Conservation (phyloP, 1,140 invertebrate genomes). For the Bathynomus jamesi region DNA sequence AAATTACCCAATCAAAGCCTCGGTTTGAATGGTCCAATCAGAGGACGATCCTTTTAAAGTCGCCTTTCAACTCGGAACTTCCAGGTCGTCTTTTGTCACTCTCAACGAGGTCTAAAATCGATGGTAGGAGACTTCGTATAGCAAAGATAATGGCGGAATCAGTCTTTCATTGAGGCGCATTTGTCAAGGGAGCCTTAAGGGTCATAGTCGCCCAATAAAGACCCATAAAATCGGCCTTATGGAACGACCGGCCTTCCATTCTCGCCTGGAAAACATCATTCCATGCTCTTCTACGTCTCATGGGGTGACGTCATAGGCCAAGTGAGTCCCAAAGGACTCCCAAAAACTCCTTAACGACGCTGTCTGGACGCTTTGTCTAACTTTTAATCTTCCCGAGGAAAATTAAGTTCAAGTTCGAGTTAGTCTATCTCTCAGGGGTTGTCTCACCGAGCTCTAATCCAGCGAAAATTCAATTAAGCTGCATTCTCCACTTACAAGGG, state of each 20-base stretch:
- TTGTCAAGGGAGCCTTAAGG: not conserved
- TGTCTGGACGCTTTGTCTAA: slow-evolving; percentile 1
- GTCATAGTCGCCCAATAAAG: not conserved
- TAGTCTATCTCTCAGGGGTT: not conserved
- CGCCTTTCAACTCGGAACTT: too few relatives aligned
- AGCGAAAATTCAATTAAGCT: too few relatives aligned
- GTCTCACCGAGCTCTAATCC: not conserved
- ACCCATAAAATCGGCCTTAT: not conserved
- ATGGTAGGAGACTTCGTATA: not conserved
- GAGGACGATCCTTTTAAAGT: too few relatives aligned
- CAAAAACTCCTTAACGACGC: not conserved
- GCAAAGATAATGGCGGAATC: not conserved
- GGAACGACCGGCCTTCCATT: not conserved
- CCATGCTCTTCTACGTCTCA: not conserved
- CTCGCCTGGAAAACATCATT: not conserved
- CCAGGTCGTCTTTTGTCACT: too few relatives aligned
- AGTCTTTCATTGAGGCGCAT: not conserved
- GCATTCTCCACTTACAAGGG: too few relatives aligned
- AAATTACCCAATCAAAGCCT: too few relatives aligned
- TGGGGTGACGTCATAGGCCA: not conserved
- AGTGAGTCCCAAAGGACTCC: not conserved
- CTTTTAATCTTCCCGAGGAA: not conserved
- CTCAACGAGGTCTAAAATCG: not conserved
- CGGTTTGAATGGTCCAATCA: too few relatives aligned
- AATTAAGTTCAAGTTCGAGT: not conserved